Conservation (phyloP, 2,888 invertebrate genomes). For the Antheraea yamamai region DNA sequence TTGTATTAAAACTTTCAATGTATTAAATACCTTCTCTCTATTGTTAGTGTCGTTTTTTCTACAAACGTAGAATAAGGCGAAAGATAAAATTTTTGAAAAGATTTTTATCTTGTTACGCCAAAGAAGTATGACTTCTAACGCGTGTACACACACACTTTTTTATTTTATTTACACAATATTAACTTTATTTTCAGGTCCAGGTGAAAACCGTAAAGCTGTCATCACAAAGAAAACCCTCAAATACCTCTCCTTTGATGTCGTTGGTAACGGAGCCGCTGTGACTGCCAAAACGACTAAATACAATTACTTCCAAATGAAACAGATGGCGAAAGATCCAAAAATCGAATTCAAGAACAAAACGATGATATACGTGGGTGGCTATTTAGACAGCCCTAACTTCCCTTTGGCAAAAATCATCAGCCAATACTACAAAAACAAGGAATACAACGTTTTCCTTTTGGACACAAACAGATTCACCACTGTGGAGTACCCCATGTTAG, state of each 20-base stretch:
- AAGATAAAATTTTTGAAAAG: too few relatives aligned
- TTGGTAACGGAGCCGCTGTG: conserved; percentile 33
- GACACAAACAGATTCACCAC: conserved; percentile 56
- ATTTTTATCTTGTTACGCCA: too few relatives aligned
- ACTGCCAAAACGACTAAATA: conserved; percentile 42
- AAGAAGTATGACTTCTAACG: too few relatives aligned
- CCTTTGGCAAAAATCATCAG: conserved; percentile 40
- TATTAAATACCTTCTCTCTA: too few relatives aligned
- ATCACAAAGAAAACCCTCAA: conserved; percentile 54
- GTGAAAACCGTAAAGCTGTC: conserved; percentile 44
- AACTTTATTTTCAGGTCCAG: conserved; percentile 53
- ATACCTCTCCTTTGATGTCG: conserved; percentile 46
- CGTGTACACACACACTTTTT: too few relatives aligned
- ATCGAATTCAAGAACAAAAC: conserved; percentile 55
- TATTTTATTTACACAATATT: not conserved
- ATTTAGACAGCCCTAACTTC: conserved; percentile 52
- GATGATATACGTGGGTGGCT: conserved; percentile 59
- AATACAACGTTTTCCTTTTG: conserved; percentile 55
- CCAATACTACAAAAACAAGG: conserved; percentile 45
- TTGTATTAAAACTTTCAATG: too few relatives aligned
- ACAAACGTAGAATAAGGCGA: too few relatives aligned
- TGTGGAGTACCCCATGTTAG: conserved; percentile 61
- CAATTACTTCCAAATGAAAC: conserved; percentile 53
- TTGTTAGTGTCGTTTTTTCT: too few relatives aligned
- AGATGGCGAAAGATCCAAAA: conserved; percentile 43